Evolutionary conservation across 2,113 vertebrate genomes (phyloP), one percentile per base, ranked within the genome.

Genomic region (Acinonyx jubatus): DNA sequence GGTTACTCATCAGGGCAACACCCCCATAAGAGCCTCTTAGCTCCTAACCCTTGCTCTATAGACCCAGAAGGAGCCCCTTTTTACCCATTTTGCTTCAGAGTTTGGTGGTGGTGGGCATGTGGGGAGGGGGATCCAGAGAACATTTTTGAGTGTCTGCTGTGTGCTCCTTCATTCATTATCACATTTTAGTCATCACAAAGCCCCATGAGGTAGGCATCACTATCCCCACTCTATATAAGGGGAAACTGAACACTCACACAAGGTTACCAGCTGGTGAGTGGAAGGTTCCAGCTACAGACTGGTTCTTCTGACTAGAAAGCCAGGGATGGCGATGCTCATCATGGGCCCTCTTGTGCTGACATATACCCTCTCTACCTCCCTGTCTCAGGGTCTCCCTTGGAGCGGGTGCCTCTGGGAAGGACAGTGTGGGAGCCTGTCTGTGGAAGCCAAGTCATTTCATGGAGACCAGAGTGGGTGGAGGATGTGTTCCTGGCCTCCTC

Each of bases 391-490:
- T 74, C 61, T 90, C 69, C 19, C 33, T 66, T 50, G 38, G 63
- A 96, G 36, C 25, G 6, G 71, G 31, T 0, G 0, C 41, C 73
- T 93, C 90, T 87, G 87, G 69, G 25, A 69, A 95, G 65, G 33
- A n/a, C 79, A 52, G 63, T 41, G 83, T 94, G 57, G 79, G 79
- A 83, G 57, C 63, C 74, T 87, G 10, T 69, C 48, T 41, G 16
- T 41, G 57, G 31, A 95, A 96, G 94, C 92, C 87, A 94, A 94
- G 50, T 80, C 29, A 8, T 89, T 92, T 93, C 78, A 55, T 33
- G 38, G 38, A 93, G 92, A 80, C 57, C 3, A 65, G 86, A 71
- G 95, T 96, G 92, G 94, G 97, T 87, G 76, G 96, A 96, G 90
- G 76, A 97, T 92, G 57, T 88, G 69, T 81, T 94, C 86, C 90